A percentile compares a stretch with the other conserved stretches of the same genome.
phyloP scores from a whole-genome alignment of 2,797 vertebrate species.

The Gephyroberyx darwinii region DNA sequence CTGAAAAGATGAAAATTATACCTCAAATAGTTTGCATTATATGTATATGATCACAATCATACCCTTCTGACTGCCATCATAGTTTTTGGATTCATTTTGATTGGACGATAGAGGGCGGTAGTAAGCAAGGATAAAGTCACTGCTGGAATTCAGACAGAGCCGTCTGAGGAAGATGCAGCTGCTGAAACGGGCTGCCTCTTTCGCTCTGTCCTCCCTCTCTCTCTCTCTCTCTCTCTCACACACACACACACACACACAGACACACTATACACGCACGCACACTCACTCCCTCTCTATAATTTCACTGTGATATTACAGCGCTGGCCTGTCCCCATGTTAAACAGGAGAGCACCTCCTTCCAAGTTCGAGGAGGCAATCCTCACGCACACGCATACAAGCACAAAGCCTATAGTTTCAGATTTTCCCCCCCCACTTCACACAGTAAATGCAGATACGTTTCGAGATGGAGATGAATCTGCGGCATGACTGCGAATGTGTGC shows the following conservation, averaged over 20 bases:
- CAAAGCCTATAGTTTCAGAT: neutral
- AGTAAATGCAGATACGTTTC: too few relatives aligned
- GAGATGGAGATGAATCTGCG: neutral
- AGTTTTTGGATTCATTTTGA: conserved; percentile 18
- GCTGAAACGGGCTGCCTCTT: conserved; percentile 53
- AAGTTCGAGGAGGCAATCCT: conserved; percentile 16
- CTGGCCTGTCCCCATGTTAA: conserved; percentile 19
- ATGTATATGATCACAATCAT: neutral
- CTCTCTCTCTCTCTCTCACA: conserved; percentile 5
- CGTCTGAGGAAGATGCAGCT: conserved; percentile 69
- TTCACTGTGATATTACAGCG: conserved; percentile 21
- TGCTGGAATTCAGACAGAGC: conserved; percentile 72
- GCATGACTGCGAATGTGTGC: neutral
- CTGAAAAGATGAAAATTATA: neutral
- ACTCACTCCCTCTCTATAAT: conserved; percentile 29
- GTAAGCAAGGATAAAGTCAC: conserved; percentile 75
- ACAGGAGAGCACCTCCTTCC: neutral
- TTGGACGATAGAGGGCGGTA: conserved; percentile 83
- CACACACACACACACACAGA: conserved; percentile 48
- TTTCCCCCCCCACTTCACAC: too few relatives aligned
- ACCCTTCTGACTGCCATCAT: neutral
- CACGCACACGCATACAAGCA: neutral
- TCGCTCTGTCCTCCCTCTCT: neutral
- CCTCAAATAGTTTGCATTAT: neutral
- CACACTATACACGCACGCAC: neutral